phyloP scores from a whole-genome alignment of 2,888 invertebrate genomes.

The Lysandra coridon region DNA sequence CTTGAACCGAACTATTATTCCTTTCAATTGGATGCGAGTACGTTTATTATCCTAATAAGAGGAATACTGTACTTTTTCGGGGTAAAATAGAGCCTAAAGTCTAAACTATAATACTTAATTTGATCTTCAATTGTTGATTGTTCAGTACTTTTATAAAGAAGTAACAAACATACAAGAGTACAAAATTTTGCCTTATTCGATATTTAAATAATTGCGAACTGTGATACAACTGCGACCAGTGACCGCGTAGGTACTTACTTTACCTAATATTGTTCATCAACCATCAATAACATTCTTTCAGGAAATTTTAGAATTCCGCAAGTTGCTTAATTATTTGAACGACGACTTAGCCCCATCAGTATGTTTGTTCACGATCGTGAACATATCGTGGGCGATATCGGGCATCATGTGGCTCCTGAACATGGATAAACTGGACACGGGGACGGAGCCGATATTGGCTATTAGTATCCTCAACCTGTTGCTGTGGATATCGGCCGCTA shows the following conservation, averaged over 20 bases:
- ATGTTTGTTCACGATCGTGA: constrained; percentile 87
- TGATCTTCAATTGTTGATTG: too few species aligned
- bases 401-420: constrained; percentile 85
- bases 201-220: too few species aligned
- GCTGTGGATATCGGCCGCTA: constrained; percentile 83
- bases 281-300: constrained; percentile 50
- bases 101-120: too few species aligned
- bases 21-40: constrained; percentile 90
- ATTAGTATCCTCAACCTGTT: constrained; percentile 81
- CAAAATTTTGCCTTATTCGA: too few species aligned
- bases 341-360: constrained; percentile 87
- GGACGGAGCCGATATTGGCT: constrained; percentile 79
- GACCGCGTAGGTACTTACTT: too few species aligned
- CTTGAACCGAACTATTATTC: constrained; percentile 85
- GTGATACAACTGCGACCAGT: too few species aligned
- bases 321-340: constrained; percentile 88
- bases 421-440: constrained; percentile 80
- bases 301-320: constrained; percentile 90
- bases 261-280: too few species aligned
- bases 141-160: too few species aligned
- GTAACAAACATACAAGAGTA: too few species aligned
- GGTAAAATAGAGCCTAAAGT: too few species aligned
- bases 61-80: too few species aligned
- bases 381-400: constrained; percentile 86
- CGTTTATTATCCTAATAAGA: constrained; percentile 38